Evolutionary conservation across 1,140 invertebrate genomes (phyloP).

Genomic region (Pinna nobilis): DNA sequence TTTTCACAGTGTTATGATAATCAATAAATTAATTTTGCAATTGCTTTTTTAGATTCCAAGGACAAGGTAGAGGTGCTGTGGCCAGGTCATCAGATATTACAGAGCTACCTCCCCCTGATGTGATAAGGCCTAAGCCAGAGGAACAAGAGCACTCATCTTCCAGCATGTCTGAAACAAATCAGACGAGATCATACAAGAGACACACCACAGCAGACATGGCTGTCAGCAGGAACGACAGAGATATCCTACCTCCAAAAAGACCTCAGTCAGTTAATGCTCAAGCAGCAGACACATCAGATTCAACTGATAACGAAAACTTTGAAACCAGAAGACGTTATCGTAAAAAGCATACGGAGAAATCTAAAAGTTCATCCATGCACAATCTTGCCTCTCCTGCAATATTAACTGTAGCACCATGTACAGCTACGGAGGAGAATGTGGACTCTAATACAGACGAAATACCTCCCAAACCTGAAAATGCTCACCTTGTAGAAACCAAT

Average conservation of each 20-base stretch:
- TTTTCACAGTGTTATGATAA: too few species aligned
- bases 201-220: neutral
- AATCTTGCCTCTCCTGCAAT: conserved; percentile 34
- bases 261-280: conserved; percentile 27
- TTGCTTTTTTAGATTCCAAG: too few species aligned
- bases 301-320: conserved; percentile 62
- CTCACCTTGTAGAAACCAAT: too few species aligned
- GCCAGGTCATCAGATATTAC: too few species aligned
- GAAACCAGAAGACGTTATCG: conserved; percentile 47
- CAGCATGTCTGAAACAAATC: conserved; percentile 38
- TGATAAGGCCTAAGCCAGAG: too few species aligned
- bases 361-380: conserved; percentile 51
- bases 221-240: neutral
- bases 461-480: too few species aligned
- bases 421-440: neutral
- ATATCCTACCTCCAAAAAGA: neutral
- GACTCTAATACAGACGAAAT: too few species aligned
- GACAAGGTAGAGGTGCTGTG: too few species aligned
- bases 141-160: conserved; percentile 29
- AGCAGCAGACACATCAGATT: conserved; percentile 61
- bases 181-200: conserved; percentile 2
- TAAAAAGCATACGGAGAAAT: conserved; percentile 34
- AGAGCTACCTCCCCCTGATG: too few species aligned
- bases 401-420: neutral
- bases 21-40: too few species aligned